Evolutionary conservation across 2,888 invertebrate genomes (phyloP).

Genomic region (Drosophila siamana): DNA sequence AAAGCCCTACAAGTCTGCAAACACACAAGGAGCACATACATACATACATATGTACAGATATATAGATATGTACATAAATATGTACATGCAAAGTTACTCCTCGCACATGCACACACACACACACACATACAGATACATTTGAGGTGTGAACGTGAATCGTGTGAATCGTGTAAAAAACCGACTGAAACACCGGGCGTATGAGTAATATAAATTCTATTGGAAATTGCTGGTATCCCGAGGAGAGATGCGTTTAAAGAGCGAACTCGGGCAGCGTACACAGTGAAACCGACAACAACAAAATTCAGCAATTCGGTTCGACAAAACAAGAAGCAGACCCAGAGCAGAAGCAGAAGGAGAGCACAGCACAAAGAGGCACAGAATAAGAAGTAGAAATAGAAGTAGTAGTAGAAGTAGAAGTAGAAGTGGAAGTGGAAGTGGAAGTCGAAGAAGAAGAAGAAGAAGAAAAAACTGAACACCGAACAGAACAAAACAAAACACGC

Average conservation of each 20-base stretch:
- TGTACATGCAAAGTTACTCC: no score
- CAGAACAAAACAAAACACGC: slow-evolving; percentile 43
- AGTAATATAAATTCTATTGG: slow-evolving; percentile 27
- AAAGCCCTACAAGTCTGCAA: slow-evolving; percentile 15
- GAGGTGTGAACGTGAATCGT: slow-evolving; percentile 17
- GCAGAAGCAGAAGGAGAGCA: neutral
- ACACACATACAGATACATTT: neutral
- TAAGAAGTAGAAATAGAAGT: neutral
- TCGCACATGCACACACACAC: neutral
- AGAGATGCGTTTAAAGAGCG: slow-evolving; percentile 16
- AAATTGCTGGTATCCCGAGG: slow-evolving; percentile 5
- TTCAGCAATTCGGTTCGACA: slow-evolving; percentile 5
- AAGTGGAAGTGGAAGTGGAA: neutral
- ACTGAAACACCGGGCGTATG: slow-evolving; percentile 26
- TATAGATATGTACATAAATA: no score
- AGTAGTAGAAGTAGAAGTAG: neutral
- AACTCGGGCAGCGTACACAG: neutral
- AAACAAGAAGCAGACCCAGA: neutral
- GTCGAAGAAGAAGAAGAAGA: slow-evolving; percentile 4
- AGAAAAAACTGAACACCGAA: slow-evolving; percentile 8
- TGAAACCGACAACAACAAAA: slow-evolving; percentile 20
- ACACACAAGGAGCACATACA: neutral
- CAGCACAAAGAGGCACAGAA: neutral
- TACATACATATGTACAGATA: no score
- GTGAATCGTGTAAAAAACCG: slow-evolving; percentile 15